These are phyloP conservation scores for Beroe ovata DNA, from an alignment of 37 sponge, comb jelly and placozoan genomes.

Conservation along the genomic window DNA sequence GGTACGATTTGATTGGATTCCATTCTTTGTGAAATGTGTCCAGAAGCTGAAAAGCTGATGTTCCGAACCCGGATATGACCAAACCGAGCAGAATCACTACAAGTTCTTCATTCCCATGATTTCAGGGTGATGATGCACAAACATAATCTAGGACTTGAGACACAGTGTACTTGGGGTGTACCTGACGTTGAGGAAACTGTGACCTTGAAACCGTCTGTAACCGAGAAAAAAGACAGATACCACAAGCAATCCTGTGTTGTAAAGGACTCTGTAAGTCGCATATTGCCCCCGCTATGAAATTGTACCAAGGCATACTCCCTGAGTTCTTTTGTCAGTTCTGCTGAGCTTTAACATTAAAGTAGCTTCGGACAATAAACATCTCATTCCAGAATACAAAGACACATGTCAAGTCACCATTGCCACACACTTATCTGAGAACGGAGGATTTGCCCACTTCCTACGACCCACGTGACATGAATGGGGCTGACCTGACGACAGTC, in stretches of 20 bases:
- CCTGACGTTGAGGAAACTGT: constrained; percentile 62
- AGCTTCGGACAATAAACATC: no score
- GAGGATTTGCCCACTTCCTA: constrained; percentile 73
- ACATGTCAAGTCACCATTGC: constrained; percentile 69
- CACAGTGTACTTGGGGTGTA: constrained; percentile 83
- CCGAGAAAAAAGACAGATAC: constrained; percentile 69
- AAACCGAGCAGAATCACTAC: no score
- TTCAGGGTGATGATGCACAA: constrained; percentile 84
- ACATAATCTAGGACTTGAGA: constrained; percentile 80
- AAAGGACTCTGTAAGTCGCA: constrained; percentile 70
- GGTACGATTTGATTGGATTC: no score
- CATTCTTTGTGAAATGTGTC: no score
- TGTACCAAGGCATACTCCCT: no score
- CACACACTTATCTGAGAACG: constrained; percentile 71
- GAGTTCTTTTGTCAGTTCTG: no score
- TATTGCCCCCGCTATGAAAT: no score
- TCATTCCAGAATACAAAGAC: constrained; percentile 64
- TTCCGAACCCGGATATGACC: no score
- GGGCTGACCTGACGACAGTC: constrained; percentile 78
- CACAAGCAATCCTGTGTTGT: constrained; percentile 69
- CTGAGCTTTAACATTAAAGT: no score
- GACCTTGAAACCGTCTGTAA: background rate
- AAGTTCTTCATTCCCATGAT: no score
- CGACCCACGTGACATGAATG: constrained; percentile 77
- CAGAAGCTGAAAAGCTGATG: no score